phyloP scores from a whole-genome alignment of 2,888 invertebrate genomes.

The Lycophotia porphyrea region DNA sequence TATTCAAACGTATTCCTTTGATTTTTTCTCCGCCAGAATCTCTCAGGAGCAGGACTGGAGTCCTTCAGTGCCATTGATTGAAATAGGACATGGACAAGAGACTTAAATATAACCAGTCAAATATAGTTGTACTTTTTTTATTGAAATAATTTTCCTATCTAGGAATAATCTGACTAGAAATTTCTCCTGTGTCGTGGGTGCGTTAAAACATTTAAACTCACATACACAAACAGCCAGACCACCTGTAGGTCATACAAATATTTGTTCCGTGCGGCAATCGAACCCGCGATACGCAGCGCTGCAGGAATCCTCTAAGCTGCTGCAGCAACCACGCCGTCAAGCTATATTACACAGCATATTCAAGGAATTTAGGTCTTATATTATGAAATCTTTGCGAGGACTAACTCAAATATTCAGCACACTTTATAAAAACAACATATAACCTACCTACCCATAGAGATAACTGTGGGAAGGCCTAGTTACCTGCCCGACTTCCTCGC shows the following conservation, averaged over 20 bases:
- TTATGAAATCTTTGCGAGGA: constrained; percentile 1
- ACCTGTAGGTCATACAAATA: no score
- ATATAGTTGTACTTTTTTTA: no score
- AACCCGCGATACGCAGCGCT: not conserved
- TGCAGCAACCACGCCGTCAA: not conserved
- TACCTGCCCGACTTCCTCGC: constrained; percentile 29
- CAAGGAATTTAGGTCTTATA: not conserved
- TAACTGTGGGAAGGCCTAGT: constrained; percentile 43
- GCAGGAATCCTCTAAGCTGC: not conserved
- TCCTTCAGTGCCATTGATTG: no score
- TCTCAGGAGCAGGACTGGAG: no score
- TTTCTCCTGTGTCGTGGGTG: no score
- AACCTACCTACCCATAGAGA: not conserved
- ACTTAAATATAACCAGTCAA: no score
- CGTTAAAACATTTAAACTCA: no score
- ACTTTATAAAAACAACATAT: not conserved
- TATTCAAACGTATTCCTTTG: not conserved
- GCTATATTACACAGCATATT: not conserved
- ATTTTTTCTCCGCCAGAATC: no score
- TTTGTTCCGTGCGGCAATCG: not conserved
- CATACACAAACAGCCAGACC: no score
- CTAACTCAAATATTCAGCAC: not conserved
- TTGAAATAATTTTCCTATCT: no score
- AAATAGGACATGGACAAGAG: no score
- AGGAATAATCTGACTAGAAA: no score